Evolutionary conservation across 35 echinoderm and acorn worm species (phyloP).

Genomic region (Lytechinus pictus): DNA sequence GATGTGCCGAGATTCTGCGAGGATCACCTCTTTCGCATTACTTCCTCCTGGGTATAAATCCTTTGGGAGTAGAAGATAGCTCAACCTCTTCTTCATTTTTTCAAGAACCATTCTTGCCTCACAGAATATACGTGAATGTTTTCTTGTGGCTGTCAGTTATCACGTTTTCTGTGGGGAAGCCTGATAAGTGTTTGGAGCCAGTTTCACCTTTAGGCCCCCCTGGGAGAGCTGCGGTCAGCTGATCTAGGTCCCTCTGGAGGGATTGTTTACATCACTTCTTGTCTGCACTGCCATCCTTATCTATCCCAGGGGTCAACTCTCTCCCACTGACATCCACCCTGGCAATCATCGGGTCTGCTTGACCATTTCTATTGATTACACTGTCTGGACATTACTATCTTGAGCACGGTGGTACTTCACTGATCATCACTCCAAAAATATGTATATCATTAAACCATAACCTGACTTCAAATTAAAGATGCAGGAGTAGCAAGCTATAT

Average conservation of each 20-base stretch:
- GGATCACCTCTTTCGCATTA: not conserved
- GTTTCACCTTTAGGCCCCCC: not conserved
- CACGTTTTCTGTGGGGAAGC: not conserved
- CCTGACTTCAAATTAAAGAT: not conserved
- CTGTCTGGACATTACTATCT: not conserved
- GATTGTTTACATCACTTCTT: not conserved
- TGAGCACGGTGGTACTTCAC: not conserved
- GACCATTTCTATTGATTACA: not conserved
- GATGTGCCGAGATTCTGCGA: not conserved
- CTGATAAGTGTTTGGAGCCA: not conserved
- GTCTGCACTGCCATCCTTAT: not conserved
- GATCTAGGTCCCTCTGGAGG: not conserved
- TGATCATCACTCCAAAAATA: not conserved
- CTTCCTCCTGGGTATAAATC: not conserved
- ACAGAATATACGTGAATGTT: not conserved
- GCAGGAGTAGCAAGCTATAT: not conserved
- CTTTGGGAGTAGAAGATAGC: not conserved
- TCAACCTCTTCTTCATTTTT: not conserved
- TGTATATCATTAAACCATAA: not conserved
- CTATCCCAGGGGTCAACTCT: constrained; percentile 7
- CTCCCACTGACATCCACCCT: not conserved
- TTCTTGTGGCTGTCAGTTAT: too few relatives aligned
- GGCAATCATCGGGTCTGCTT: not conserved
- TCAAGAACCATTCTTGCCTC: not conserved
- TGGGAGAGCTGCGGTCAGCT: not conserved